Conservation (phyloP, 1,140 invertebrate genomes). For the Aphaenogaster rudis region DNA sequence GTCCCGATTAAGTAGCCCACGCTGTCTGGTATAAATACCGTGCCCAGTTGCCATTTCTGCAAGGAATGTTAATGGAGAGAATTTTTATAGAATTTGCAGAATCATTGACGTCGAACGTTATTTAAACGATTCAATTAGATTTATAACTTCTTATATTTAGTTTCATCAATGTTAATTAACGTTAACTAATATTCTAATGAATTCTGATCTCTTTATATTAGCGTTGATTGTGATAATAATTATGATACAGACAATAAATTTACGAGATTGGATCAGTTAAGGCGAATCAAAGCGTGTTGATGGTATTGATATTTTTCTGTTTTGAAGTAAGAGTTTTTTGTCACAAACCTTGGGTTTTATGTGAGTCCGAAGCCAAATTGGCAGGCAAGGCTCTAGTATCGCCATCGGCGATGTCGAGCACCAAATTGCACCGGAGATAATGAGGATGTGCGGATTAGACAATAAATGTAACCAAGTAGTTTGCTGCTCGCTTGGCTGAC, state of each 20-base stretch:
- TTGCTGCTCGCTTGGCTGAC: slow-evolving; percentile 67
- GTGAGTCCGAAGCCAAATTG: slow-evolving; percentile 92
- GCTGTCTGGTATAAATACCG: slow-evolving; percentile 94
- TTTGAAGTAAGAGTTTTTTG: not conserved
- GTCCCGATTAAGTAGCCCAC: slow-evolving; percentile 94
- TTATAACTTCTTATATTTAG: slow-evolving; percentile 18
- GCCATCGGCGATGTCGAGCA: slow-evolving; percentile 93
- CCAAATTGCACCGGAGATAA: slow-evolving; percentile 90
- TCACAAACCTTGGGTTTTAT: slow-evolving; percentile 90
- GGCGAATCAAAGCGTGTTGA: not conserved
- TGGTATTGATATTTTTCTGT: not conserved
- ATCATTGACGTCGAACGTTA: not conserved
- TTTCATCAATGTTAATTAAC: not conserved
- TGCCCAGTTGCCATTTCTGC: slow-evolving; percentile 92
- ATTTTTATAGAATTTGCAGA: slow-evolving; percentile 13
- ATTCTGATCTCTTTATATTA: not conserved
- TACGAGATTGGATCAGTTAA: not conserved
- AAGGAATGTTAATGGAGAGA: slow-evolving; percentile 40
- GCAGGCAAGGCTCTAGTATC: slow-evolving; percentile 93
- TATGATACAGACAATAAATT: not conserved
- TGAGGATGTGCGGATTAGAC: slow-evolving; percentile 88
- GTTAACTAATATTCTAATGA: not conserved
- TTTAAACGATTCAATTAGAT: not conserved
- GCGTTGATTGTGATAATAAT: not conserved
- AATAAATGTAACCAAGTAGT: slow-evolving; percentile 88